These are phyloP conservation scores for Polylopha cassiicola DNA, from an alignment of 2,888 invertebrate genomes.

Conservation along the genomic window DNA sequence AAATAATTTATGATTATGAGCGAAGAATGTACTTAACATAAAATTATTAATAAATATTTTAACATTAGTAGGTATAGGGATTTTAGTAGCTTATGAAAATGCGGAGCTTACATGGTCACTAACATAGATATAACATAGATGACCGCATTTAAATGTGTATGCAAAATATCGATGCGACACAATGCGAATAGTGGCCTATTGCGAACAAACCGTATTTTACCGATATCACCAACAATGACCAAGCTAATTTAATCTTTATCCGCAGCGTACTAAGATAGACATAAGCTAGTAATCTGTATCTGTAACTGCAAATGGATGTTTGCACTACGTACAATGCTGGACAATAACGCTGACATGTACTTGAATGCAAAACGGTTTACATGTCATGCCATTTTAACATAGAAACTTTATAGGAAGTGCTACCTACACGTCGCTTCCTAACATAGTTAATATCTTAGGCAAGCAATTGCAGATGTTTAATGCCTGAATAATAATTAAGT, in stretches of 20 bases:
- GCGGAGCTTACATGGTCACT: slow-evolving; percentile 44
- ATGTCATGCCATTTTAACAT: slow-evolving; percentile 62
- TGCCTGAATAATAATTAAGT: slow-evolving; percentile 10
- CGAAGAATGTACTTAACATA: too few relatives aligned
- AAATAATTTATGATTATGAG: too few relatives aligned
- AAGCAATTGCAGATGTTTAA: neutral
- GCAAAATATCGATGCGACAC: slow-evolving; percentile 68
- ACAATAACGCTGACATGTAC: slow-evolving; percentile 68
- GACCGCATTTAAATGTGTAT: slow-evolving; percentile 74
- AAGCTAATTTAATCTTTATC: slow-evolving; percentile 33
- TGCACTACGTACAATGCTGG: slow-evolving; percentile 48
- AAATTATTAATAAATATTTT: too few relatives aligned
- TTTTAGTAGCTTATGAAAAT: slow-evolving; percentile 44
- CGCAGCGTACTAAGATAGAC: slow-evolving; percentile 20
- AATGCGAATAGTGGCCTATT: slow-evolving; percentile 60
- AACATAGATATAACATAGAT: slow-evolving; percentile 63
- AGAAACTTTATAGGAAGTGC: slow-evolving; percentile 58
- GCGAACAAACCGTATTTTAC: slow-evolving; percentile 33
- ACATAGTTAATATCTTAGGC: slow-evolving; percentile 25
- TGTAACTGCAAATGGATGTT: neutral
- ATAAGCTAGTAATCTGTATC: slow-evolving; percentile 18
- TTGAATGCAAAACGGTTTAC: slow-evolving; percentile 69
- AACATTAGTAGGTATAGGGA: neutral
- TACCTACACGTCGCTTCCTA: slow-evolving; percentile 38
- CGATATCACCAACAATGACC: slow-evolving; percentile 16